Percentiles rank a stretch among this genome's conserved stretches.
phyloP scores from a whole-genome alignment of 2,888 invertebrate species.

The Hydropsyche betteni region DNA sequence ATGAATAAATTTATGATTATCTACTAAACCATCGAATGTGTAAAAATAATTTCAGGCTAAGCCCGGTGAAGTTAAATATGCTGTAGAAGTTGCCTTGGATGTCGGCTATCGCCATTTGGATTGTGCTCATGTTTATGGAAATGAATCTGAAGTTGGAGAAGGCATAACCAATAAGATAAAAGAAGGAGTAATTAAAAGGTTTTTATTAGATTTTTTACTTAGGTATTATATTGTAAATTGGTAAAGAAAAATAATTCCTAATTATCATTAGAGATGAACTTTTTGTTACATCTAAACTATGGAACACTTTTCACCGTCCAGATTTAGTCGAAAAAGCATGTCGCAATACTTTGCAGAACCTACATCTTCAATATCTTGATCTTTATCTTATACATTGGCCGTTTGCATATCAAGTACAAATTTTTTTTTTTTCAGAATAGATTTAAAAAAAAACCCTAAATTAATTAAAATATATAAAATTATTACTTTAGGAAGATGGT shows the following conservation, averaged over 20 bases:
- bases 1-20: too few species aligned
- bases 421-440: too few species aligned
- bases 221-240: neutral
- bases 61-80: slow-evolving; percentile 73
- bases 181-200: slow-evolving; percentile 75
- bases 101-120: slow-evolving; percentile 84
- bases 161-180: slow-evolving; percentile 72
- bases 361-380: slow-evolving; percentile 82
- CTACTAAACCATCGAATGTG: slow-evolving; percentile 35
- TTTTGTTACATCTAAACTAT: slow-evolving; percentile 82
- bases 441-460: neutral
- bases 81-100: slow-evolving; percentile 79
- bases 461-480: neutral
- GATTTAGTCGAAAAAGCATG: slow-evolving; percentile 79
- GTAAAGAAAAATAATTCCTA: neutral
- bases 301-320: slow-evolving; percentile 88
- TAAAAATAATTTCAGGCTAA: slow-evolving; percentile 64
- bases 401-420: slow-evolving; percentile 77
- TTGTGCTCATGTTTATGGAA: slow-evolving; percentile 77
- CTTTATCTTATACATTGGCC: slow-evolving; percentile 95
- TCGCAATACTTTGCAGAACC: slow-evolving; percentile 73
- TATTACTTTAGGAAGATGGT: slow-evolving; percentile 66
- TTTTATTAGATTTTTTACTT: slow-evolving; percentile 20
- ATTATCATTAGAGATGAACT: slow-evolving; percentile 65
- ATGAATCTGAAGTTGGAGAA: slow-evolving; percentile 78